Evolutionary conservation across 1,140 invertebrate genomes (phyloP).

Genomic region (Drosophila suzukii): DNA sequence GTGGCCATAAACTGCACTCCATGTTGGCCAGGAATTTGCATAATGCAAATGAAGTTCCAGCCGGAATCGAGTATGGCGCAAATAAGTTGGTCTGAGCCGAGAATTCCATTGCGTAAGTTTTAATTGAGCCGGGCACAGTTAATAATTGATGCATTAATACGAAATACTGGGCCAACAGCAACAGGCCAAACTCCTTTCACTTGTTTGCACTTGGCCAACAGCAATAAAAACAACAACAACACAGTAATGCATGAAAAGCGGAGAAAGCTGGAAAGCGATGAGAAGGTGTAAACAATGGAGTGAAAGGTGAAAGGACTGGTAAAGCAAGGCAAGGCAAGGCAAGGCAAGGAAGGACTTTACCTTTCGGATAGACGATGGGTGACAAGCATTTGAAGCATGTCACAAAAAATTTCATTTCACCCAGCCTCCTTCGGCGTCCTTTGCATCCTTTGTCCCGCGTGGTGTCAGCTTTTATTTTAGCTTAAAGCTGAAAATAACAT

Average conservation of each 20-base stretch:
- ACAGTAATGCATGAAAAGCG: constrained; percentile 8
- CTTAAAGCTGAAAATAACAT: constrained; percentile 78
- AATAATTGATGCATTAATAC: constrained; percentile 47
- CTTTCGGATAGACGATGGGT: constrained; percentile 32
- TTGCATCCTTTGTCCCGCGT: constrained; percentile 19
- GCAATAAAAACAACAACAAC: neutral
- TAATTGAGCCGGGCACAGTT: constrained; percentile 48
- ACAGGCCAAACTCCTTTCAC: constrained; percentile 39
- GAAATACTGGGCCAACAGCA: constrained; percentile 23
- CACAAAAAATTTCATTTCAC: constrained; percentile 75
- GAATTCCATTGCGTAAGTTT: constrained; percentile 47
- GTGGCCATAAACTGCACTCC: constrained; percentile 43
- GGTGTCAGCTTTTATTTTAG: constrained; percentile 71
- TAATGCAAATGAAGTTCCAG: constrained; percentile 61
- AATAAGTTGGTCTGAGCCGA: constrained; percentile 32
- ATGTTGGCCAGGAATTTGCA: constrained; percentile 55
- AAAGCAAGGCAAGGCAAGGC: no score
- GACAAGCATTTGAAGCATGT: constrained; percentile 69
- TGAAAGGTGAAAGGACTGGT: constrained; percentile 8
- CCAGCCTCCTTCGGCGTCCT: constrained; percentile 15
- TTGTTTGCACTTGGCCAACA: constrained; percentile 36
- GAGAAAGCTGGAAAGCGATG: constrained; percentile 1
- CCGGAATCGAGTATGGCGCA: constrained; percentile 17
- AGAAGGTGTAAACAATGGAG: constrained; percentile 20
- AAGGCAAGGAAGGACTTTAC: constrained; percentile 17